Evolutionary conservation across 2,797 vertebrate genomes (phyloP).

Genomic region (Falco rusticolus): DNA sequence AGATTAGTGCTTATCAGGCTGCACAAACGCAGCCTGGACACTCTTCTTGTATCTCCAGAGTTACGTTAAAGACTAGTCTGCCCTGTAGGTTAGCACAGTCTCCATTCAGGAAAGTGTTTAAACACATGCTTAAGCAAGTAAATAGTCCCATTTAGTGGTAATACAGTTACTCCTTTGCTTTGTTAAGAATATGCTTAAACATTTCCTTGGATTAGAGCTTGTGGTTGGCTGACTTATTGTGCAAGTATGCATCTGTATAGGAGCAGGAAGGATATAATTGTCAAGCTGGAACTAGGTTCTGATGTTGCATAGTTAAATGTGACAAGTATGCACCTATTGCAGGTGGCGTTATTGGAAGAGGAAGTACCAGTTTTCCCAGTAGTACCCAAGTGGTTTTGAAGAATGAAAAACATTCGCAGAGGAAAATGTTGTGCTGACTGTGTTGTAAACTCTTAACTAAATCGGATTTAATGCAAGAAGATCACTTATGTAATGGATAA

Average conservation of each 20-base stretch:
- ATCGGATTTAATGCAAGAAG: neutral
- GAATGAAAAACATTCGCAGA: neutral
- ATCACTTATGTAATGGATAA: neutral
- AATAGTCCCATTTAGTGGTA: neutral
- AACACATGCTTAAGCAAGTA: neutral
- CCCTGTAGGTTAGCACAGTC: neutral
- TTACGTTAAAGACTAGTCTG: neutral
- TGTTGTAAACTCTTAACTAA: neutral
- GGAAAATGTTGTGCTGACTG: neutral
- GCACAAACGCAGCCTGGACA: conserved; percentile 15
- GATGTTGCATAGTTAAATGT: neutral
- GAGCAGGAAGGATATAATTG: neutral
- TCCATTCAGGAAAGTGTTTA: neutral
- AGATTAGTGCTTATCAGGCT: conserved; percentile 49
- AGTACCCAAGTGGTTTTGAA: neutral
- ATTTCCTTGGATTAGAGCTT: neutral
- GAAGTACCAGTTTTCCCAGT: neutral
- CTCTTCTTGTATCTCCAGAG: neutral
- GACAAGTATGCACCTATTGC: neutral
- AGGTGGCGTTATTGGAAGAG: neutral
- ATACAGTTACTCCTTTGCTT: neutral
- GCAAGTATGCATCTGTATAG: neutral
- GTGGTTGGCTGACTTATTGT: neutral
- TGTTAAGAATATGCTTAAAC: neutral
- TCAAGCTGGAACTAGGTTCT: neutral